These are phyloP conservation scores for Hypolimnas misippus DNA, from an alignment of 2,888 invertebrate species.

Conservation along the genomic window DNA sequence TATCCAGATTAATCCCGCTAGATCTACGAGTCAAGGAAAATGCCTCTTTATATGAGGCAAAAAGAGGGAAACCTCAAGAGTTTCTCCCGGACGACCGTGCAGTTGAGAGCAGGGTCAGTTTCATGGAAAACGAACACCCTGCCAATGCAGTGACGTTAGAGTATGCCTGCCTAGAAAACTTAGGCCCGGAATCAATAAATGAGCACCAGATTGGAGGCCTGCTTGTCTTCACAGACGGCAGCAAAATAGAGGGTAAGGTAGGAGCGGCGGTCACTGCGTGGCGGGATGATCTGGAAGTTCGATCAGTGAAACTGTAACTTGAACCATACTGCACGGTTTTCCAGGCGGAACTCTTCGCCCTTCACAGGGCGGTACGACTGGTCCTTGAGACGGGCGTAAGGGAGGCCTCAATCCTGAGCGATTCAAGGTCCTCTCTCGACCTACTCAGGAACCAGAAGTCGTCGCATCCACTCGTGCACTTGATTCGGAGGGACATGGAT, in stretches of 20 bases:
- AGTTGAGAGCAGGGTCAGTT: background rate
- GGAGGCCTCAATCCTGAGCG: too few relatives aligned
- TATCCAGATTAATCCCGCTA: slow-evolving; percentile 41
- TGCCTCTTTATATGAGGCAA: slow-evolving; percentile 23
- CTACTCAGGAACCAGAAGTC: background rate
- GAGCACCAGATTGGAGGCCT: too few relatives aligned
- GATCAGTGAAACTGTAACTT: background rate
- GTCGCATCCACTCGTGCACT: too few relatives aligned
- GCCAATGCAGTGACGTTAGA: too few relatives aligned
- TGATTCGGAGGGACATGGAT: too few relatives aligned
- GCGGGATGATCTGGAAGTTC: background rate
- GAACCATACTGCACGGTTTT: background rate
- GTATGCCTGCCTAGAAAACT: background rate
- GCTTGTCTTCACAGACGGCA: background rate
- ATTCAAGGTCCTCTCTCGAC: too few relatives aligned
- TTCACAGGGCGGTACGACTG: background rate
- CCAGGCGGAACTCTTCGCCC: background rate
- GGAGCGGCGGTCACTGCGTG: background rate
- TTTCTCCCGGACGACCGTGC: background rate
- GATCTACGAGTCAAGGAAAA: slow-evolving; percentile 41
- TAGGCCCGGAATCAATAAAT: background rate
- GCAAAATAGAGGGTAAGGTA: background rate
- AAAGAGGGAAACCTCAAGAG: slow-evolving; percentile 12
- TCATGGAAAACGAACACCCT: too few relatives aligned
- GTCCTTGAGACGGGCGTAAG: background rate